Base-by-base conservation (phyloP, 1,140 invertebrate genomes). In the Hycleus cichorii region DNA sequence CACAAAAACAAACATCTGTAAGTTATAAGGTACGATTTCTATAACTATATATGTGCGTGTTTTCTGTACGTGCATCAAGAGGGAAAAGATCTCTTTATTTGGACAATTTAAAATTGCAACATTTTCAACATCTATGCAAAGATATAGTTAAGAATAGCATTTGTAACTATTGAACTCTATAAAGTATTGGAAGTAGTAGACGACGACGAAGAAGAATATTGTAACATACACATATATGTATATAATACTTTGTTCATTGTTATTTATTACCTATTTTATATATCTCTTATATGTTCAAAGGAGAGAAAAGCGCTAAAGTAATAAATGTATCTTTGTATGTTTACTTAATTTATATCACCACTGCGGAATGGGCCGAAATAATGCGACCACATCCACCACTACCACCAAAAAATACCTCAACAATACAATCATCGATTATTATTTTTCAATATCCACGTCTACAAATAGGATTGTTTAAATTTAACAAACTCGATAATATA, bases 261-360 rank as follows among this genome's bases (percentile, higher is more conserved):
- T 11, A 51, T 51, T 51, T 51, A 51, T 51, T n/a, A 11, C 49
- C 49, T 11, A 18, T 11, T 40, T 51, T 51, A 25, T 51, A 51
- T 51, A 39, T 49, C 38, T n/a, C 39, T 39, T 40, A 42, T 32
- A 32, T 32, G 32, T 32, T 32, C 32, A 32, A 32, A 32, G 32
- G 39, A 51, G 32, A 51, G 49, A 51, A 51, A 51, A 51, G 49
- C 49, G 49, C 49, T 25, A 51, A 51, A 51, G 49, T 51, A 51
- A 51, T 51, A 42, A 51, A 51, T 51, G 49, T 51, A 51, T 39
- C 49, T 51, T 51, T 51, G 25, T 38, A 40, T 51, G 49, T 51
- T 51, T 51, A 51, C 42, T 51, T 51, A 51, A 51, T 51, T 51
- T 51, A 51, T 51, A 32, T 32, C 32, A 32, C 32, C 32, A 32